Conservation (phyloP, 2,888 invertebrate species). For the Clitarchus hookeri region DNA sequence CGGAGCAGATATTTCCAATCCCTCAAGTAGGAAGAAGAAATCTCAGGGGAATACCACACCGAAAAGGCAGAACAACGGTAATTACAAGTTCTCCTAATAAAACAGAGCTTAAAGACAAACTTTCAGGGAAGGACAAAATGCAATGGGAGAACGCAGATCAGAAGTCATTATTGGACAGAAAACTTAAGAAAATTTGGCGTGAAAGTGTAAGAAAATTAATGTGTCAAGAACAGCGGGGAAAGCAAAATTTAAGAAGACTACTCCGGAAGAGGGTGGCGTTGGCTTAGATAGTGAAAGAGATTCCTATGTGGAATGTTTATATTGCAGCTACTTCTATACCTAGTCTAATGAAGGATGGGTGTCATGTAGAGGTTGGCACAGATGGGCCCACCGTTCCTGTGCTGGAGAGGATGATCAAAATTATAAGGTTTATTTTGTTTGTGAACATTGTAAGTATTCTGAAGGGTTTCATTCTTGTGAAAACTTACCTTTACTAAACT, state of each 20-base stretch:
- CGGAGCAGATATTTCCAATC: not conserved
- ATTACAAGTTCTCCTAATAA: too few species aligned
- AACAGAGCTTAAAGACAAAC: not conserved
- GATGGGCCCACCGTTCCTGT: not conserved
- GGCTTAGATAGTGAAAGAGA: too few species aligned
- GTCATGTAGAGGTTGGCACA: not conserved
- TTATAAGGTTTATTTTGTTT: not conserved
- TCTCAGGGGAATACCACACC: not conserved
- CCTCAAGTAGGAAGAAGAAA: not conserved
- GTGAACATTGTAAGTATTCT: not conserved
- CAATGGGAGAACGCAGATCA: not conserved
- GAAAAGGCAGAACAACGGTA: not conserved
- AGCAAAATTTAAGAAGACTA: too few species aligned
- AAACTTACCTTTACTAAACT: too few species aligned
- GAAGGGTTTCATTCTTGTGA: not conserved
- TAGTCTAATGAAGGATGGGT: slow-evolving; percentile 21
- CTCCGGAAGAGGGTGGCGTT: too few species aligned
- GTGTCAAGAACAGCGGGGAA: too few species aligned
- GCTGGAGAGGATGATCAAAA: slow-evolving; percentile 4
- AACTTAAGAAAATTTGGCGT: too few species aligned
- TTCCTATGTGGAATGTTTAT: not conserved
- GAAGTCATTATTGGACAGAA: not conserved
- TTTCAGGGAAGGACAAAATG: not conserved
- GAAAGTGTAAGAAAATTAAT: too few species aligned
- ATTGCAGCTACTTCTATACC: not conserved